Percentiles rank a stretch among this genome's conserved stretches.
These are phyloP conservation scores for Palythoa grandis DNA, from an alignment of 92 coral and sea anemone species.

Conservation along the genomic window DNA sequence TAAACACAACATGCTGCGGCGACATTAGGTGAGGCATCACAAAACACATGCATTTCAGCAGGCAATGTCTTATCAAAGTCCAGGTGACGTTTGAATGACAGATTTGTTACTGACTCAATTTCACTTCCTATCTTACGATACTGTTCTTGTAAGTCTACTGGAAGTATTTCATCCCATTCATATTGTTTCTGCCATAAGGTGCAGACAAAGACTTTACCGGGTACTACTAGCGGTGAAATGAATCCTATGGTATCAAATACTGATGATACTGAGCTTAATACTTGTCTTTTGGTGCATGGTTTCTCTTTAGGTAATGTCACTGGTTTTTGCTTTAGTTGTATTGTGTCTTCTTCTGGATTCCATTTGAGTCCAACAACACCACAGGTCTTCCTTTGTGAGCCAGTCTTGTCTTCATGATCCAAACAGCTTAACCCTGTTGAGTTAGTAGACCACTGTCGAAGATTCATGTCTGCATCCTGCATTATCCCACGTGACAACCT, in stretches of 20 bases:
- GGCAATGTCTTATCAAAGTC: constrained; percentile 54
- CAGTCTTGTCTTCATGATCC: constrained; percentile 25
- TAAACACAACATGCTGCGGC: constrained; percentile 59
- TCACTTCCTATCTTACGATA: constrained; percentile 44
- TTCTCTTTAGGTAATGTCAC: constrained; percentile 33
- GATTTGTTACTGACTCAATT: constrained; percentile 36
- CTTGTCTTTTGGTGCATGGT: constrained; percentile 55
- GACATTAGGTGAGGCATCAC: constrained; percentile 57
- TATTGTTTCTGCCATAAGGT: constrained; percentile 54
- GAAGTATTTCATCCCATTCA: constrained; percentile 56
- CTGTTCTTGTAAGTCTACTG: constrained; percentile 43
- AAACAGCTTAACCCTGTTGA: constrained; percentile 25
- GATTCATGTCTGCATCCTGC: constrained; percentile 54
- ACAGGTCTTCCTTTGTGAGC: constrained; percentile 43
- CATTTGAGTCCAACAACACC: constrained; percentile 42
- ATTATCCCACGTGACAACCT: constrained; percentile 33
- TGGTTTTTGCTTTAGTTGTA: constrained; percentile 38
- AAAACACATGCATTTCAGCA: constrained; percentile 59
- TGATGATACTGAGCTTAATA: constrained; percentile 51
- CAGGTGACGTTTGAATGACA: constrained; percentile 37
- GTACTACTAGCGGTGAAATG: constrained; percentile 58
- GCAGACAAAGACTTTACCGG: constrained; percentile 52
- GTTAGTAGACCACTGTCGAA: constrained; percentile 54
- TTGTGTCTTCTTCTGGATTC: constrained; percentile 45
- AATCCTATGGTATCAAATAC: constrained; percentile 60